Conservation (phyloP, 2,113 vertebrate genomes). For the Protobothrops flavoviridis region DNA sequence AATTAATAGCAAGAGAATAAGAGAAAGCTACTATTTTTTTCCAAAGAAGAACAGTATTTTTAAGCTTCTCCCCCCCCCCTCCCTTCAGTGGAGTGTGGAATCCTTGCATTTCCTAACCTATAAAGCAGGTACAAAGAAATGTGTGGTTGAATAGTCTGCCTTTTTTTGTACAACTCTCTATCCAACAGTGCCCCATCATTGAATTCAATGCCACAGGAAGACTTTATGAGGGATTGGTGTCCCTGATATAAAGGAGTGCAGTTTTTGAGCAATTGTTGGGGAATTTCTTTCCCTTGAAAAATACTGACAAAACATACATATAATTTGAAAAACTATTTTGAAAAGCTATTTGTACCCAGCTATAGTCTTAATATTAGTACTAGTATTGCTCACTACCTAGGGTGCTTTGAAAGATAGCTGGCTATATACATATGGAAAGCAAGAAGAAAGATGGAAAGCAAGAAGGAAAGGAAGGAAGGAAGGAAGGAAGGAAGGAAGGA, state of each 20-base stretch:
- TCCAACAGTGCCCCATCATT: neutral
- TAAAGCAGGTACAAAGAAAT: neutral
- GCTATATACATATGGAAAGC: neutral
- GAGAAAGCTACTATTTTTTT: neutral
- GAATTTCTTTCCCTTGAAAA: neutral
- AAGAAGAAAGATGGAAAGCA: neutral
- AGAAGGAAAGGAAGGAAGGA: neutral
- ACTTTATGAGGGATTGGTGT: neutral
- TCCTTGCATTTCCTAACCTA: neutral
- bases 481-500: neutral
- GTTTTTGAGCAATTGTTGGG: neutral
- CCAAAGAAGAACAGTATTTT: neutral
- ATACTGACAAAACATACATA: neutral
- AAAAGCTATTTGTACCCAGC: neutral
- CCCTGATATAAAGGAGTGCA: neutral
- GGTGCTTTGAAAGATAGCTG: neutral
- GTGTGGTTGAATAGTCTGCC: neutral
- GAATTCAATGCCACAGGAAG: neutral
- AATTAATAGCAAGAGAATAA: neutral
- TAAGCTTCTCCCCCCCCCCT: neutral
- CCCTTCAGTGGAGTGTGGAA: neutral
- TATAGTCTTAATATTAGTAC: neutral
- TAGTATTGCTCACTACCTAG: neutral
- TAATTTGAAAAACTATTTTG: neutral
- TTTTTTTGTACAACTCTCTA: neutral